Evolutionary conservation across 2,888 invertebrate genomes (phyloP), one percentile per base, ranked within the genome.

Genomic region (Drosophila differens): DNA sequence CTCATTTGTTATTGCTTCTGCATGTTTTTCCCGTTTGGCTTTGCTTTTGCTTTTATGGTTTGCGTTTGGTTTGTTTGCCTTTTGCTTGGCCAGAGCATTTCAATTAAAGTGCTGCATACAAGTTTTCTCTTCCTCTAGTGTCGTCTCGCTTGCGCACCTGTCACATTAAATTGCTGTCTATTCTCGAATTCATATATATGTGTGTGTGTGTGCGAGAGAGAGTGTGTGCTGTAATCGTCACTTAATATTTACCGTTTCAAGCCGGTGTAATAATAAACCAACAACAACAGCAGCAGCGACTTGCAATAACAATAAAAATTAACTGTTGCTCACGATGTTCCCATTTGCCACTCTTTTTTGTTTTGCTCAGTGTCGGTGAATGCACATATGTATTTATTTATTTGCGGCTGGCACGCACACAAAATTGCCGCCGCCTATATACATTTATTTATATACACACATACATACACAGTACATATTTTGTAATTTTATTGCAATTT

Each of bases 81-180:
- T 67, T 61, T 30, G 62, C 72, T 67, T 67, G 54, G 61, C 52
- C 82, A 55, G 58, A 68, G 79, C 75, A 68, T 78, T 90, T 81
- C 78, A 89, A 90, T 83, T 85, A 83, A 83, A 90, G 72, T 76
- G 87, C 79, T 76, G 89, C 82, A 76, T 66, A 60, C 70, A 77
- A 83, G 70, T 74, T 77, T 85, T 63, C 51, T 72, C 69, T 85
- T 90, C 85, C 90, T 90, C 63, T 85, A 79, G 68, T 55, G 69
- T 64, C 63, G 57, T 86, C 84, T 78, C 74, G 19, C 37, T 81
- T 70, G 57, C 66, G 52, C 89, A 62, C 52, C 81, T 81, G 67
- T 28, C 41, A 59, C 58, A 62, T 63, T 58, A 54, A 61, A 71
- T 60, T 32, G 54, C 74, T 70, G 71, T 66, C 58, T 67, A 47